Conservation (phyloP, 2,113 vertebrate genomes). For the Lagopus muta region DNA sequence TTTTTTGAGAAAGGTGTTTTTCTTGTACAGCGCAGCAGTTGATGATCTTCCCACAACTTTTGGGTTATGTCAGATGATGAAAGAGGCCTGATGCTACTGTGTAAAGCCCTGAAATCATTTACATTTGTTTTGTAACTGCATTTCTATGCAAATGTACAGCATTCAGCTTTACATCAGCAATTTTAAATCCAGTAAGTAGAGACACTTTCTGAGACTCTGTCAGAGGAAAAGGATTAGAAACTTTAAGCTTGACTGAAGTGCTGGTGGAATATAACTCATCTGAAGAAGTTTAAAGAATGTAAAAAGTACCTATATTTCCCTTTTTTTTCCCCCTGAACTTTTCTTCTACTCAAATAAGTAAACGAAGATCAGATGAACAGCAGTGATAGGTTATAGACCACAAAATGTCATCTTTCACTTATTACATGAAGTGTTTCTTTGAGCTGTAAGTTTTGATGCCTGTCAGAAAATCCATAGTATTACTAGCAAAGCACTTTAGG, state of each 20-base stretch:
- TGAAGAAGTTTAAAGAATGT: background rate
- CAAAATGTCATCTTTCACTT: background rate
- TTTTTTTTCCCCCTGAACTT: background rate
- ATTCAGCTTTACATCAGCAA: conserved; percentile 29
- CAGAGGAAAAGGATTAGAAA: conserved; percentile 46
- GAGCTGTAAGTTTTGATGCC: background rate
- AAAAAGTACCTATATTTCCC: background rate
- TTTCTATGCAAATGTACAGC: conserved; percentile 52
- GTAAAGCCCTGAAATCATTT: conserved; percentile 27
- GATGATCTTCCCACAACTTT: conserved; percentile 1
- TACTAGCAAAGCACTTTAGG: background rate
- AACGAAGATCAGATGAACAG: background rate
- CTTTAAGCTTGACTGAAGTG: conserved; percentile 28
- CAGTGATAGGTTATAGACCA: background rate
- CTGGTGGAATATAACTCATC: background rate
- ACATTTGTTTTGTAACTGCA: conserved; percentile 65
- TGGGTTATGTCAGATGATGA: background rate
- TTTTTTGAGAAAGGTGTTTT: conserved; percentile 13
- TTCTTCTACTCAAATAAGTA: background rate
- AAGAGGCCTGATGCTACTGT: background rate
- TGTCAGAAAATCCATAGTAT: background rate
- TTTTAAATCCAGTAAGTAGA: conserved; percentile 53
- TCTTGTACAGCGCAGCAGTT: background rate
- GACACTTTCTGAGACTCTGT: conserved; percentile 37
- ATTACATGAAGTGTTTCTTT: background rate